These are phyloP conservation scores for Mongoloraphidia duomilia DNA, from an alignment of 2,888 invertebrate species.

Conservation along the genomic window DNA sequence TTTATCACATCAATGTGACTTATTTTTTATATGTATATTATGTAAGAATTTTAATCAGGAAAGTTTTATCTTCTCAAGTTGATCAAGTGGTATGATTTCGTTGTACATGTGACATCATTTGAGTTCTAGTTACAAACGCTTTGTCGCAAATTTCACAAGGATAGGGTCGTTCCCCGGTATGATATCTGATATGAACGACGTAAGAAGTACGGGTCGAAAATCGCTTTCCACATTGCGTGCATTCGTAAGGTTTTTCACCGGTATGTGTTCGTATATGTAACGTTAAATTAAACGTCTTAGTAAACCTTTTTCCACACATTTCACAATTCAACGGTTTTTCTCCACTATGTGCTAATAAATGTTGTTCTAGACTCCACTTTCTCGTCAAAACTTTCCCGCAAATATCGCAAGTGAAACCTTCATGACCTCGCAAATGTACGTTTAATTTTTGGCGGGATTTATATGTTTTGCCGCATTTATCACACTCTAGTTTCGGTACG, in stretches of 20 bases:
- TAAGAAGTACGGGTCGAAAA: conserved; percentile 32
- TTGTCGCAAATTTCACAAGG: conserved; percentile 35
- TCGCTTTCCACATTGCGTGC: conserved; percentile 5
- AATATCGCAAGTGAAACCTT: conserved; percentile 13
- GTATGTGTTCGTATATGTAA: conserved; percentile 12
- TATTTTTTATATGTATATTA: no score
- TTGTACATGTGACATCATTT: conserved; percentile 34
- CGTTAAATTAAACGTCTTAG: conserved; percentile 2
- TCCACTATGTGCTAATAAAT: conserved; percentile 4
- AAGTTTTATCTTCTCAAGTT: no score
- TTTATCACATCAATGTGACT: no score
- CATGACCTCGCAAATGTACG: conserved; percentile 22
- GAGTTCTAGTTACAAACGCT: conserved; percentile 38
- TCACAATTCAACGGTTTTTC: conserved; percentile 4
- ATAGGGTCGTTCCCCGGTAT: conserved; percentile 35
- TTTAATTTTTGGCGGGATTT: conserved; percentile 17
- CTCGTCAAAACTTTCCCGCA: conserved; percentile 15
- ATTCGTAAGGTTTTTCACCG: conserved; percentile 7
- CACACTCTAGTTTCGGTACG: conserved; percentile 8
- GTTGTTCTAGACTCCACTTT: conserved; percentile 3
- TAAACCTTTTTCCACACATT: conserved; percentile 7
- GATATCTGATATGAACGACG: conserved; percentile 33
- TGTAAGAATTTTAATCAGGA: no score
- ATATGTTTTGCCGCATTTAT: conserved; percentile 17
- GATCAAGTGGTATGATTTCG: no score